A percentile compares a stretch with the other conserved stretches of the same genome.
Conservation (phyloP, 2,888 invertebrate species). For the Drosophila pegasa region DNA sequence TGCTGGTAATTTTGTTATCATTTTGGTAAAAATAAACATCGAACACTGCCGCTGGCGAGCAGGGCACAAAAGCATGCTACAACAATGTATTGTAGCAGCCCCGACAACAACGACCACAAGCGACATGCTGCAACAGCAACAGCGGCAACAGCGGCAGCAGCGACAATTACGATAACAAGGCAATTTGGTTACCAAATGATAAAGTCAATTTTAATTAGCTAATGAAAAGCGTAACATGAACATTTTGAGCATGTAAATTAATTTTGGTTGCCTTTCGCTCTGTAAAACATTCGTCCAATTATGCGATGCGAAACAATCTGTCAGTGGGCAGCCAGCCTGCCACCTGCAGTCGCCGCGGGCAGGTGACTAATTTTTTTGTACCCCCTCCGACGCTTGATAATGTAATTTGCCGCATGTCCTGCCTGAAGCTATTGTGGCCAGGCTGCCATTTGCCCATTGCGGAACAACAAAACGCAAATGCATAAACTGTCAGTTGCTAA, state of each 20-base stretch:
- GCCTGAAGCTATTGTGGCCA: constrained; percentile 11
- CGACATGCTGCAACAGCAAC: constrained; percentile 12
- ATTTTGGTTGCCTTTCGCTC: constrained; percentile 40
- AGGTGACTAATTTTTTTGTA: constrained; percentile 62
- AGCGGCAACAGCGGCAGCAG: constrained; percentile 1
- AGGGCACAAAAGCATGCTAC: constrained; percentile 28
- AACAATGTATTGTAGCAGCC: constrained; percentile 21
- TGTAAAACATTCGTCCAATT: constrained; percentile 34
- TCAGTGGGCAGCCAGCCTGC: constrained; percentile 15
- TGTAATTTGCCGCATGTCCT: constrained; percentile 52
- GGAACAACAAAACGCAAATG: constrained; percentile 18
- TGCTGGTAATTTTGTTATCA: constrained; percentile 43
- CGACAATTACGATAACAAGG: constrained; percentile 47
- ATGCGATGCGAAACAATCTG: constrained; percentile 44
- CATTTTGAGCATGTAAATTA: constrained; percentile 53
- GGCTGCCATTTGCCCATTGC: too few species aligned
- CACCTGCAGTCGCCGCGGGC: constrained; percentile 28
- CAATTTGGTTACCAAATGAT: constrained; percentile 62
- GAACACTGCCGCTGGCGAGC: constrained; percentile 35
- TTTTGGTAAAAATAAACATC: constrained; percentile 33
- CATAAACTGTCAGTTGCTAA: constrained; percentile 29
- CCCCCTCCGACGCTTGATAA: too few species aligned
- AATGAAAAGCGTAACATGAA: constrained; percentile 57
- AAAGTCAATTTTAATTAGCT: constrained; percentile 73
- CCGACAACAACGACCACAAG: constrained; percentile 9